These are phyloP conservation scores for Aphelocoma californica DNA, from an alignment of 2,797 vertebrate species.

Conservation along the genomic window DNA sequence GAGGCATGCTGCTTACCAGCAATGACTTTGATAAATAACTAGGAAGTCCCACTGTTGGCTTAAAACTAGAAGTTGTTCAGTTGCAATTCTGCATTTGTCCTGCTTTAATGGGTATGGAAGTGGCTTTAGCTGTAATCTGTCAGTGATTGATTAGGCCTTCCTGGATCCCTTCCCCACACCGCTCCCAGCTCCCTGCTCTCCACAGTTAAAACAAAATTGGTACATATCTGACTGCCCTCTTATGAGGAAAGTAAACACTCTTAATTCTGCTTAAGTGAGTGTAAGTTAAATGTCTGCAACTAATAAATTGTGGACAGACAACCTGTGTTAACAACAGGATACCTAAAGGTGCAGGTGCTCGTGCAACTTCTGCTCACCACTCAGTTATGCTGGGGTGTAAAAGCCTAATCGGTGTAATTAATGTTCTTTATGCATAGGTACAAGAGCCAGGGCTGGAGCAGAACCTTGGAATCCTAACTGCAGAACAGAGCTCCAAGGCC, in stretches of 20 bases:
- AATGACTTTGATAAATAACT: slow-evolving; percentile 99
- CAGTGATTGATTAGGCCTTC: slow-evolving; percentile 99
- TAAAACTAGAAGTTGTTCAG: slow-evolving; percentile 99
- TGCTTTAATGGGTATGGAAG: slow-evolving; percentile 99
- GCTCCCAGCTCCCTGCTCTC: slow-evolving; percentile 82
- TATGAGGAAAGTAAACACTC: slow-evolving; percentile 90
- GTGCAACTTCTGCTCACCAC: slow-evolving; percentile 3
- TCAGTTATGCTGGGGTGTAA: slow-evolving; percentile 44
- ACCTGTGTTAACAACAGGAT: slow-evolving; percentile 36
- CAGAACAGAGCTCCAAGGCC: slow-evolving; percentile 44
- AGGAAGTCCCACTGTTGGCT: slow-evolving; percentile 99
- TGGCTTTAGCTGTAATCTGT: slow-evolving; percentile 99
- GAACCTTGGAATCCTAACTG: slow-evolving; percentile 51
- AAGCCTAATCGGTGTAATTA: slow-evolving; percentile 67
- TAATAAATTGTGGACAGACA: slow-evolving; percentile 75
- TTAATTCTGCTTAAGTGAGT: slow-evolving; percentile 88
- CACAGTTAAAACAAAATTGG: slow-evolving; percentile 87
- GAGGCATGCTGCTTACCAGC: slow-evolving; percentile 93
- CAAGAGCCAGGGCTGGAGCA: slow-evolving; percentile 41
- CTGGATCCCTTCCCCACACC: slow-evolving; percentile 84
- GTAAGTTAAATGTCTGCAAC: slow-evolving; percentile 74
- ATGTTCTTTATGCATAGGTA: slow-evolving; percentile 47
- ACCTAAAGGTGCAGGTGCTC: slow-evolving; percentile 18
- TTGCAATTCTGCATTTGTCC: slow-evolving; percentile 99
- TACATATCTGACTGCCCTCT: slow-evolving; percentile 89